Percentiles rank a stretch among this genome's conserved stretches.
Conservation (phyloP, 2,797 vertebrate species). For the Forpus xanthops region DNA sequence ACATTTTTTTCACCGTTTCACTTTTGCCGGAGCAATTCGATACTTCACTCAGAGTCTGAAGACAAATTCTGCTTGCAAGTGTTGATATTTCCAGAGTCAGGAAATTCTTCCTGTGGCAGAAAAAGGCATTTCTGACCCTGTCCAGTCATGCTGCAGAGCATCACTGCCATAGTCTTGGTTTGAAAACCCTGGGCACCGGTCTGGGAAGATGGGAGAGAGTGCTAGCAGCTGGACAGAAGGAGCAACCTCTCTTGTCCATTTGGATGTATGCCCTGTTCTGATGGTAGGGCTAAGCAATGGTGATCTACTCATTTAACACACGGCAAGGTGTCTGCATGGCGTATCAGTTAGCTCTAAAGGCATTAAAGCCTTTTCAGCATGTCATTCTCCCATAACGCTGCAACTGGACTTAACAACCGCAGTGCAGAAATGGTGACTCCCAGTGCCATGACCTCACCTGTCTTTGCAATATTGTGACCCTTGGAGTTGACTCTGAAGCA, state of each 20-base stretch:
- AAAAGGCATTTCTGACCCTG: neutral
- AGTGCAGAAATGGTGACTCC: neutral
- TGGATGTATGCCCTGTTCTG: neutral
- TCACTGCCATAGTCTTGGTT: neutral
- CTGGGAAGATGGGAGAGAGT: neutral
- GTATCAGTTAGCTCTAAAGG: fast-evolving
- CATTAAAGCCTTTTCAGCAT: neutral
- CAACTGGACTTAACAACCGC: neutral
- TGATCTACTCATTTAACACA: neutral
- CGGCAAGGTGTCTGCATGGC: fast-evolving
- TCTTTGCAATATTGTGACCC: neutral
- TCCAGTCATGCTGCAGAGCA: neutral
- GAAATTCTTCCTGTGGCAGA: neutral
- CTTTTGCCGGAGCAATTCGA: neutral
- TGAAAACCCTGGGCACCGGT: neutral
- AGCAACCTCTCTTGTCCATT: neutral
- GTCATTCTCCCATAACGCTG: neutral
- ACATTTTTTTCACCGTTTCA: neutral
- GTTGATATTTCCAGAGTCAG: neutral
- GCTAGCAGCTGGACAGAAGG: neutral
- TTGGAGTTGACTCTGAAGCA: neutral
- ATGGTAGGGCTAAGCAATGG: fast-evolving
- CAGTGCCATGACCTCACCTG: neutral
- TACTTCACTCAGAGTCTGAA: neutral
- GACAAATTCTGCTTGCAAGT: neutral